These are phyloP conservation scores for Squalus acanthias DNA, from an alignment of 2,797 vertebrate genomes.

Conservation along the genomic window DNA sequence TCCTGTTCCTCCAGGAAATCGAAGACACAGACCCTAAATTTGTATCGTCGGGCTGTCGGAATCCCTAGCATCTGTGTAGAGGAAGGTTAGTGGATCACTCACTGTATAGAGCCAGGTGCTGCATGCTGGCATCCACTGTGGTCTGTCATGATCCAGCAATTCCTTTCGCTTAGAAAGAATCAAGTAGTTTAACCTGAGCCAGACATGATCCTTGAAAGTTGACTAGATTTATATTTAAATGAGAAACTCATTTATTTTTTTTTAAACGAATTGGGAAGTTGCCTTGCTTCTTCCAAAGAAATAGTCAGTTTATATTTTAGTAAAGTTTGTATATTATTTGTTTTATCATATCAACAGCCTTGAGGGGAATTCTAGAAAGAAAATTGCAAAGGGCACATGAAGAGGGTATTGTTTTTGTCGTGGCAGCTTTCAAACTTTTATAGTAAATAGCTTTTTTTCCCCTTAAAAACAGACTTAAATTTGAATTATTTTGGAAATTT, in stretches of 20 bases:
- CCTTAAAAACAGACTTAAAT: neutral
- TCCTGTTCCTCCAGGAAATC: neutral
- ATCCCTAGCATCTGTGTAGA: neutral
- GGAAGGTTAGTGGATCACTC: neutral
- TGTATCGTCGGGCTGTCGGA: neutral
- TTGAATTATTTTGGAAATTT: slow-evolving; percentile 26
- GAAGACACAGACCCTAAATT: neutral
- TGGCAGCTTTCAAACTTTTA: neutral
- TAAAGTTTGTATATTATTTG: neutral
- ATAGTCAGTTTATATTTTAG: neutral
- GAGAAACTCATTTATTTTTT: neutral
- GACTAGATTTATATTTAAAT: neutral
- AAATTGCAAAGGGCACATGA: neutral
- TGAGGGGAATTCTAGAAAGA: neutral
- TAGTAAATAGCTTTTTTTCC: too few species aligned
- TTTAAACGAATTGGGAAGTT: neutral
- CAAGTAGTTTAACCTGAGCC: neutral
- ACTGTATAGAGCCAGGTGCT: neutral
- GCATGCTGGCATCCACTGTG: neutral
- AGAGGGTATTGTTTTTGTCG: neutral
- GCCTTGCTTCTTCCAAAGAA: neutral
- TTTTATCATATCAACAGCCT: neutral
- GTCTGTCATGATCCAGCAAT: neutral
- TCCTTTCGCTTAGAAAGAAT: neutral
- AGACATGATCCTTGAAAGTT: neutral